Evolutionary conservation across 2,113 vertebrate genomes (phyloP).

Genomic region (Thinocorus orbignyianus): DNA sequence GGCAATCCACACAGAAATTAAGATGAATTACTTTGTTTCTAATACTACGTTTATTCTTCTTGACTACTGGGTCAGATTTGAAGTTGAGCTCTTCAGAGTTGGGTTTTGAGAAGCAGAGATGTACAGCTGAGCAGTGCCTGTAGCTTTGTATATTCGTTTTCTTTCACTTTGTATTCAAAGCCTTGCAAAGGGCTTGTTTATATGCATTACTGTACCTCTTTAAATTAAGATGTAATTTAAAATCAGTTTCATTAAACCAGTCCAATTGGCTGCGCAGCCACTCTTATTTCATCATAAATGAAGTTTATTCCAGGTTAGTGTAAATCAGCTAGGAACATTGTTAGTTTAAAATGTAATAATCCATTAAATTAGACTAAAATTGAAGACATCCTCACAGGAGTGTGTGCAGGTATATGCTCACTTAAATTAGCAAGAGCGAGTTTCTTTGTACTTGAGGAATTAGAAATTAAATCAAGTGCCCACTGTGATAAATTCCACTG

Average conservation of each 20-base stretch:
- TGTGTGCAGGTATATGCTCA: neutral
- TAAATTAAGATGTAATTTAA: slow-evolving; percentile 44
- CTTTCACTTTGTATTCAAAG: neutral
- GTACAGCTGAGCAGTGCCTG: neutral
- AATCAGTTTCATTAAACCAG: slow-evolving; percentile 26
- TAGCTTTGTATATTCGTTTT: neutral
- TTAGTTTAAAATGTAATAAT: slow-evolving; percentile 42
- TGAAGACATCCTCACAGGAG: neutral
- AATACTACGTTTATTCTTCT: neutral
- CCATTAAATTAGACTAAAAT: slow-evolving; percentile 25
- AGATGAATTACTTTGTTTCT: neutral
- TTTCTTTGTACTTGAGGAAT: neutral
- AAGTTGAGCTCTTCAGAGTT: neutral
- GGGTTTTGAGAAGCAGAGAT: neutral
- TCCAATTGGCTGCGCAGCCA: neutral
- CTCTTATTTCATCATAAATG: neutral
- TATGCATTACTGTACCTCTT: neutral
- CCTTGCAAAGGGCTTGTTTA: neutral
- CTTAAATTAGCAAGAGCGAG: neutral
- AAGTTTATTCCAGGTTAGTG: slow-evolving; percentile 22
- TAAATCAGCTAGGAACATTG: slow-evolving; percentile 25
- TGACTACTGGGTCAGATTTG: neutral
- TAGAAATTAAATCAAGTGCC: neutral
- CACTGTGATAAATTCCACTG: neutral
- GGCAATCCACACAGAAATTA: neutral